phyloP scores from a whole-genome alignment of 2,797 vertebrate genomes.

The Cryptoprocta ferox region DNA sequence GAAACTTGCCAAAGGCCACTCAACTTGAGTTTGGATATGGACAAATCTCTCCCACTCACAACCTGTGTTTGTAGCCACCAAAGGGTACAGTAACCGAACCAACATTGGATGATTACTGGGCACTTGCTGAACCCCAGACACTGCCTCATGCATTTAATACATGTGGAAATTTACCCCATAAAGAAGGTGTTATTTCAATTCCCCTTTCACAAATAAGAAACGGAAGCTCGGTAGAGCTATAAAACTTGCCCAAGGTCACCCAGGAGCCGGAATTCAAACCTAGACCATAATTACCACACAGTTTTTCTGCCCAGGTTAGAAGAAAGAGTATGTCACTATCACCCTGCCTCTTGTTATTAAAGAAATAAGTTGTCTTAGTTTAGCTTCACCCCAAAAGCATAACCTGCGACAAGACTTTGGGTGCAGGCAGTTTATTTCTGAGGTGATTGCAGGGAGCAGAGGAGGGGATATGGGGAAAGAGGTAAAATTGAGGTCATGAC shows the following conservation, averaged over 20 bases:
- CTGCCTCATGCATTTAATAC: neutral
- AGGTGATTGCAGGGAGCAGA: neutral
- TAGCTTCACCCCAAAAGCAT: neutral
- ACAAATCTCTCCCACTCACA: neutral
- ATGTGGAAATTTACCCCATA: neutral
- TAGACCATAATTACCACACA: neutral
- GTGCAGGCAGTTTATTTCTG: neutral
- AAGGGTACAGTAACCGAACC: neutral
- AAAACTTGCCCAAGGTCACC: neutral
- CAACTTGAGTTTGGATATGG: neutral
- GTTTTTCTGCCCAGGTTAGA: neutral
- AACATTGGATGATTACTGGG: neutral
- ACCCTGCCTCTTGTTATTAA: neutral
- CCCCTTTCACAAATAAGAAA: conserved; percentile 9
- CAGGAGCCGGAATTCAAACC: neutral
- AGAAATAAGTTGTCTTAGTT: neutral
- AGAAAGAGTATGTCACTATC: neutral
- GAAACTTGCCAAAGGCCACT: neutral
- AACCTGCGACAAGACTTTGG: neutral
- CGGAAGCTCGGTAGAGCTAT: neutral
- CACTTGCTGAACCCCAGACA: neutral
- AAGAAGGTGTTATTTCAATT: neutral
- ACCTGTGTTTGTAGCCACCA: neutral
- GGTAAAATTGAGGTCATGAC: neutral
- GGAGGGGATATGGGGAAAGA: neutral